phyloP scores from a whole-genome alignment of 2,888 invertebrate genomes.

The Stegophylla sp. region DNA sequence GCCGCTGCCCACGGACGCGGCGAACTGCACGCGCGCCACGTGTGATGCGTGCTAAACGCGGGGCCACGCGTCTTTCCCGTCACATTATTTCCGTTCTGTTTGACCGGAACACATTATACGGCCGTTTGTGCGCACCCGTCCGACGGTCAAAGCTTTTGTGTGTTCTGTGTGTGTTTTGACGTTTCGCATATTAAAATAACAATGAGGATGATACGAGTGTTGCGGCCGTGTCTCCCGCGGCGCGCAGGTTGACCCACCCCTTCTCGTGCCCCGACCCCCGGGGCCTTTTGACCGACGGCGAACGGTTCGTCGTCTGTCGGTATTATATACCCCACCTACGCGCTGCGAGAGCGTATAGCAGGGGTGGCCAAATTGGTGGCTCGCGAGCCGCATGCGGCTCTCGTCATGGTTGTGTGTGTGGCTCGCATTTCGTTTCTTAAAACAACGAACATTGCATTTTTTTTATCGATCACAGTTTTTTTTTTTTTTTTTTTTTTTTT shows the following conservation, averaged over 20 bases:
- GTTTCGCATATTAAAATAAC: not conserved
- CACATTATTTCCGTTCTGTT: conserved; percentile 22
- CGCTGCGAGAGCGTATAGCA: too few relatives aligned
- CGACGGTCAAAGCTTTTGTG: conserved; percentile 12
- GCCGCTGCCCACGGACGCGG: too few relatives aligned
- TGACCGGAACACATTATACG: conserved; percentile 46
- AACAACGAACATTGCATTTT: too few relatives aligned
- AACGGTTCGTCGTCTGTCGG: not conserved
- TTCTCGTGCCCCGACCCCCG: not conserved
- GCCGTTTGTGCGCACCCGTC: not conserved
- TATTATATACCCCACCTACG: too few relatives aligned
- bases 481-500: too few relatives aligned
- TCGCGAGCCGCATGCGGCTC: too few relatives aligned
- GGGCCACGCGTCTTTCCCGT: not conserved
- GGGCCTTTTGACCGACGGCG: not conserved
- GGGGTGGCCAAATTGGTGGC: too few relatives aligned
- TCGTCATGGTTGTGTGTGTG: too few relatives aligned
- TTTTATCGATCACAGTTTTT: too few relatives aligned
- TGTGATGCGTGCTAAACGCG: not conserved
- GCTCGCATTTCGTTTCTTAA: too few relatives aligned
- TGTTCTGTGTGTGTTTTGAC: conserved; percentile 11
- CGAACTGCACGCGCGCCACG: not conserved
- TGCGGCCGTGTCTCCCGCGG: not conserved
- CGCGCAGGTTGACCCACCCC: conserved; percentile 7
- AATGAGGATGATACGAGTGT: not conserved